phyloP scores from a whole-genome alignment of 2,888 invertebrate genomes.

The Epinotia demarniana region DNA sequence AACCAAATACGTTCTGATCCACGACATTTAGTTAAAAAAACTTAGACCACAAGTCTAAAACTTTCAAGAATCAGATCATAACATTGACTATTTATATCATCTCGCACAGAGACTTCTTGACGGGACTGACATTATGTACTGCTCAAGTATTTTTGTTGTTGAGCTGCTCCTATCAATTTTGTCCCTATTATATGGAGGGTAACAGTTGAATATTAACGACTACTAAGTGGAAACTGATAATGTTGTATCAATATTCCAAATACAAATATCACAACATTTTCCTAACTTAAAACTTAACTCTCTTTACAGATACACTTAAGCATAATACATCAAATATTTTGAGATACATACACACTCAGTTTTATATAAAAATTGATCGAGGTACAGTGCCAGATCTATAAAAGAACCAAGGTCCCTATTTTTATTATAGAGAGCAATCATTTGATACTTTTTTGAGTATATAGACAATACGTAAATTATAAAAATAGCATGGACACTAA shows the following conservation, averaged over 20 bases:
- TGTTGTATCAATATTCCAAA: slow-evolving; percentile 81
- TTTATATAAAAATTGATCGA: slow-evolving; percentile 60
- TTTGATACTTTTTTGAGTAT: slow-evolving; percentile 57
- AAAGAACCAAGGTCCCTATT: slow-evolving; percentile 54
- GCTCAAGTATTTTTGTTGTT: slow-evolving; percentile 2
- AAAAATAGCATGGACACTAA: slow-evolving; percentile 70
- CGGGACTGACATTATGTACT: slow-evolving; percentile 2
- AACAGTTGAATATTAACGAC: slow-evolving; percentile 40
- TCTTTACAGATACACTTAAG: slow-evolving; percentile 80
- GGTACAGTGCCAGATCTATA: slow-evolving; percentile 66
- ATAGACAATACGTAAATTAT: slow-evolving; percentile 54
- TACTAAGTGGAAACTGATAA: slow-evolving; percentile 49
- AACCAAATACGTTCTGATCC: background rate
- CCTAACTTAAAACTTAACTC: slow-evolving; percentile 74
- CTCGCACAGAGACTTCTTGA: background rate
- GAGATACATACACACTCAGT: slow-evolving; percentile 64
- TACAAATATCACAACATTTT: slow-evolving; percentile 85
- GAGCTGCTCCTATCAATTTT: slow-evolving; percentile 16
- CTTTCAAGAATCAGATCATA: background rate
- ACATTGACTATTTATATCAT: background rate
- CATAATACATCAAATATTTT: slow-evolving; percentile 75
- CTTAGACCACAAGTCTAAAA: background rate
- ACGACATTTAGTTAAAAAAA: slow-evolving; percentile 3
- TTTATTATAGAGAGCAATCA: slow-evolving; percentile 62
- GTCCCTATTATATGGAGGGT: slow-evolving; percentile 14